Base-by-base conservation (phyloP, 2,888 invertebrate species). In the Heliconius ethilla region DNA sequence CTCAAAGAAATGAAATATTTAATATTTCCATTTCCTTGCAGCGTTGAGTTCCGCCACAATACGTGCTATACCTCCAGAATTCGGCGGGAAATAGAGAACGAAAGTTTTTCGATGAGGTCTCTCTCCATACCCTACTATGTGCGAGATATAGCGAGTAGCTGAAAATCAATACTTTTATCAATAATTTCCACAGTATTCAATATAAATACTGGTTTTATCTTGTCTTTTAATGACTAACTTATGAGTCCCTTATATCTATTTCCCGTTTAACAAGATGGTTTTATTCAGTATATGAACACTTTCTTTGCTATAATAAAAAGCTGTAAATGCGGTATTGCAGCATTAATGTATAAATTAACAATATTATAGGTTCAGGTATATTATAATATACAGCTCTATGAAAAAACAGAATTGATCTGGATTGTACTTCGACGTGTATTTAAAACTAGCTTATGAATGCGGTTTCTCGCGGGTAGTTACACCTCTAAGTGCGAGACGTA, bases 241-340 rank as follows among this genome's bases (percentile, higher is more conserved):
- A 40, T 15, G 3, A 27, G 18, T 29, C 2, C 51, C 40, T 51
- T 59, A 59, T 59, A 18, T 22, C 15, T n/a, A 73, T 55, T 77
- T 77, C 73, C 72, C 59, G 66, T 66, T 77, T 22, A 33, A 59
- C 66, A 11, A 73, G 37, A 40, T 59, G 18, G 10, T 15, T 22
- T 3, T 66, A 59, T 18, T 7, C 9, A 33, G n/a, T 11, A 63
- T 33, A 33, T 22, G 55, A 59, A 7, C 25, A 76, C 65, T 70
- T 37, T 66, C 70, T 55, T 55, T 25, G 51, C 27, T 51, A 7
- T 70, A 22, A 37, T 37, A 37, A 67, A 67, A 67, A 69, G n/a
- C n/a, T 69, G 25, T 15, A 6, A 9, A 25, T n/a, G 55, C 51
- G 45, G 15, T 22, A 18, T 55, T 55, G 9, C 18, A 7, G 22